These are phyloP conservation scores for Neomorphus geoffroyi DNA, from an alignment of 2,797 vertebrate species.

Conservation along the genomic window DNA sequence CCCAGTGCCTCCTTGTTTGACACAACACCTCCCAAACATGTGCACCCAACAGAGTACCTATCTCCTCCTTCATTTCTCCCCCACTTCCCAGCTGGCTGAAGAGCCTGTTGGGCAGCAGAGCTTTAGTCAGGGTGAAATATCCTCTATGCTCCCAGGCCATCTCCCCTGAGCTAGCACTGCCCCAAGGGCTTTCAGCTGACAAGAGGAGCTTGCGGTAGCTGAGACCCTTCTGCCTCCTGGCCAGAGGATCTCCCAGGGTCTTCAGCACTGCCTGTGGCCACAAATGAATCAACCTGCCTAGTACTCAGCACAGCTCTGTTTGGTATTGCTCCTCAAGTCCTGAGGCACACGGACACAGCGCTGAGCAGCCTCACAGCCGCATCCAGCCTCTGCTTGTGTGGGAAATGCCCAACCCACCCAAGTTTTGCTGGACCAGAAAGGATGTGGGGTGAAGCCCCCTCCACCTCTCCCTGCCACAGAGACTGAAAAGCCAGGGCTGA, in stretches of 20 bases:
- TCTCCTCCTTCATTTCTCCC: background rate
- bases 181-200: background rate
- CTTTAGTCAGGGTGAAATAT: background rate
- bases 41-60: background rate
- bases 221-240: background rate
- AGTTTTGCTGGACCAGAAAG: background rate
- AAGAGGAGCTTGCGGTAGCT: background rate
- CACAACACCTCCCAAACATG: background rate
- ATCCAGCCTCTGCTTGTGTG: background rate
- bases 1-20: fast-evolving
- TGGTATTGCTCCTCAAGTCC: background rate
- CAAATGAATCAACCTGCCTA: background rate
- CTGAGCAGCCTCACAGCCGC: background rate
- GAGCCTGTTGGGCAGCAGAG: background rate
- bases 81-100: background rate
- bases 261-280: background rate
- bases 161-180: background rate
- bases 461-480: background rate
- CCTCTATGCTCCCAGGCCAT: background rate
- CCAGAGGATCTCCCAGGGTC: background rate
- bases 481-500: background rate
- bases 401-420: background rate
- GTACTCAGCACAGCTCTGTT: background rate
- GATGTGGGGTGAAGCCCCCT: background rate
- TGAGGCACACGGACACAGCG: background rate